A percentile compares a stretch with the other conserved stretches of the same genome.
phyloP scores from a whole-genome alignment of 2,113 vertebrate species.

The Ailuropoda melanoleuca region DNA sequence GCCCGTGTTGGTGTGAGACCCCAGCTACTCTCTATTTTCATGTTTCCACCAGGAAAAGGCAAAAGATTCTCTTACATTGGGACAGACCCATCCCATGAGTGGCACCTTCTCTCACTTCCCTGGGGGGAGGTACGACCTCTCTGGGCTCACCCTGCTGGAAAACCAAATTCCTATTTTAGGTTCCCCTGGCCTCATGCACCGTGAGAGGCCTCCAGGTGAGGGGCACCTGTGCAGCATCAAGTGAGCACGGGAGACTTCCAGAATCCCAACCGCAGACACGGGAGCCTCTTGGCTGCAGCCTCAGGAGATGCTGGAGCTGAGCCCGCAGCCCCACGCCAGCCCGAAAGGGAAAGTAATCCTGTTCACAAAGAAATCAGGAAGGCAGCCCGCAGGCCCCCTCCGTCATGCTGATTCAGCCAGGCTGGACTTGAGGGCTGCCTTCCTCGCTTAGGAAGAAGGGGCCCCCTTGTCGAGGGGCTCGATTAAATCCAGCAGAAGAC shows the following conservation, averaged over 20 bases:
- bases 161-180: background rate
- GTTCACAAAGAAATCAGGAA: constrained; percentile 71
- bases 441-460: constrained; percentile 66
- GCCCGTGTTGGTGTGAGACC: rapidly evolving
- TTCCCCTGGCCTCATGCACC: background rate
- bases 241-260: background rate
- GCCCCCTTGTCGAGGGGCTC: background rate
- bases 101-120: background rate
- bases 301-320: constrained; percentile 65
- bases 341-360: constrained; percentile 73
- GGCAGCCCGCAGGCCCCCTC: constrained; percentile 49
- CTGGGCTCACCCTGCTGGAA: background rate
- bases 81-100: background rate
- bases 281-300: constrained; percentile 38
- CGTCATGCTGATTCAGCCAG: constrained; percentile 71
- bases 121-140: background rate
- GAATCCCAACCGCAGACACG: background rate
- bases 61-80: background rate
- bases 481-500: background rate
- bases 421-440: constrained; percentile 68
- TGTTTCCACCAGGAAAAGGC: background rate
- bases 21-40: background rate
- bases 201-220: background rate
- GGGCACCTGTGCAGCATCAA: background rate
- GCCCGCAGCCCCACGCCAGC: constrained; percentile 66